phyloP scores from a whole-genome alignment of 2,113 vertebrate species.

The Tachysurus vachellii region DNA sequence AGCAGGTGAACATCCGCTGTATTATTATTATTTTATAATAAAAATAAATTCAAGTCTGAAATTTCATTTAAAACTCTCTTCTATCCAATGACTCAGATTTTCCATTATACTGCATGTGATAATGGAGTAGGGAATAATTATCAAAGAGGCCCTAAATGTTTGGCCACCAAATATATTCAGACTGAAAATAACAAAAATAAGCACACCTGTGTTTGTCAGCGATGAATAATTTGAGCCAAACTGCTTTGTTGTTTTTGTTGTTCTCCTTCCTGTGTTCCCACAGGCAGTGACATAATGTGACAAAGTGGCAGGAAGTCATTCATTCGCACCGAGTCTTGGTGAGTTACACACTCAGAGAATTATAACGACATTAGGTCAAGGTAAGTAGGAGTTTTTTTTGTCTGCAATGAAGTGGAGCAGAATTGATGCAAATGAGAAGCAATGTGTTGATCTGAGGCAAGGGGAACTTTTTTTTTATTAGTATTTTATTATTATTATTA shows the following conservation, averaged over 20 bases:
- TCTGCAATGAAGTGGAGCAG: not conserved
- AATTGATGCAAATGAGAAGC: not conserved
- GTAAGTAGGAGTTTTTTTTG: not conserved
- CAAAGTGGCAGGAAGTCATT: conserved; percentile 13
- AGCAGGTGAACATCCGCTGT: not conserved
- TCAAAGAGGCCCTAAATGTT: not conserved
- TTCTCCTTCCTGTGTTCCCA: not conserved
- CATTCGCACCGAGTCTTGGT: not conserved
- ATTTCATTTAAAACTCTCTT: not conserved
- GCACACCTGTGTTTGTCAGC: not conserved
- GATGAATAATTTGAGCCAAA: not conserved
- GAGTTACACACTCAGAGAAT: not conserved
- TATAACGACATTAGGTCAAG: not conserved
- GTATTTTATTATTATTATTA: no score
- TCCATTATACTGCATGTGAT: not conserved
- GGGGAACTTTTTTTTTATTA: not conserved
- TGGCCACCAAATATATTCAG: not conserved
- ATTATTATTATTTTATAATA: not conserved
- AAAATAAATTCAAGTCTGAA: not conserved
- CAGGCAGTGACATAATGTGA: not conserved
- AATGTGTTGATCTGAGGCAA: not conserved
- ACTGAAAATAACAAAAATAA: not conserved
- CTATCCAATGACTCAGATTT: not conserved
- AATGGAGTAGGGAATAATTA: not conserved
- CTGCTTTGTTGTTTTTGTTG: conserved; percentile 2